phyloP scores from a whole-genome alignment of 1,140 invertebrate genomes.

The Bombus picipes region DNA sequence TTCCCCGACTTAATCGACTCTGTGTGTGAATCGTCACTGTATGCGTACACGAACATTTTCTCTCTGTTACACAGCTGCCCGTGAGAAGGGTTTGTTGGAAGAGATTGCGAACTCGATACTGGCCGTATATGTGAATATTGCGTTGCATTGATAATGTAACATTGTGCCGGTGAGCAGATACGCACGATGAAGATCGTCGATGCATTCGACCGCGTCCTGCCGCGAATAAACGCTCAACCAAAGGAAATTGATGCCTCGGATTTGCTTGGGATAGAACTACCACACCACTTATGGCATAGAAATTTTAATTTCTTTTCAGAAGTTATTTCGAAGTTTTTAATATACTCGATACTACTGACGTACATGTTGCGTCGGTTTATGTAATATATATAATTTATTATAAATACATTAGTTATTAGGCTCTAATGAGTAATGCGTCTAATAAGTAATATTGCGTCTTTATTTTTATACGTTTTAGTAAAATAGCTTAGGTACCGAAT shows the following conservation, averaged over 20 bases:
- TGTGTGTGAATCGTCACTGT: not conserved
- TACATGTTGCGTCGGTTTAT: not conserved
- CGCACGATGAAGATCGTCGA: conserved; percentile 37
- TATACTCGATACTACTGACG: not conserved
- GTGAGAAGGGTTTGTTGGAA: conserved; percentile 44
- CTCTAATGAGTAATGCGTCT: too few relatives aligned
- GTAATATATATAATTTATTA: not conserved
- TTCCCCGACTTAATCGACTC: conserved; percentile 40
- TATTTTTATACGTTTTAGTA: too few relatives aligned
- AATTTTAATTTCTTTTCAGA: not conserved
- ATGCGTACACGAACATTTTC: conserved; percentile 10
- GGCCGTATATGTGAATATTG: conserved; percentile 34
- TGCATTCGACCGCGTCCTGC: conserved; percentile 16
- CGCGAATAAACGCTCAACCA: not conserved
- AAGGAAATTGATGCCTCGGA: conserved; percentile 6
- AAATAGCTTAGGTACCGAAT: too few relatives aligned
- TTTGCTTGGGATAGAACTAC: not conserved
- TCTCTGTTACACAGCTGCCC: not conserved
- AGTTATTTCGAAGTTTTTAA: not conserved
- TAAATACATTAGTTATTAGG: too few relatives aligned
- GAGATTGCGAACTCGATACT: conserved; percentile 45
- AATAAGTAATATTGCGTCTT: too few relatives aligned
- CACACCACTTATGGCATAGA: not conserved
- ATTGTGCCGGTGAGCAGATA: conserved; percentile 9
- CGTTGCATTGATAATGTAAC: conserved; percentile 47